phyloP scores from a whole-genome alignment of 2,888 invertebrate species.

The Drosophila kanekoi region DNA sequence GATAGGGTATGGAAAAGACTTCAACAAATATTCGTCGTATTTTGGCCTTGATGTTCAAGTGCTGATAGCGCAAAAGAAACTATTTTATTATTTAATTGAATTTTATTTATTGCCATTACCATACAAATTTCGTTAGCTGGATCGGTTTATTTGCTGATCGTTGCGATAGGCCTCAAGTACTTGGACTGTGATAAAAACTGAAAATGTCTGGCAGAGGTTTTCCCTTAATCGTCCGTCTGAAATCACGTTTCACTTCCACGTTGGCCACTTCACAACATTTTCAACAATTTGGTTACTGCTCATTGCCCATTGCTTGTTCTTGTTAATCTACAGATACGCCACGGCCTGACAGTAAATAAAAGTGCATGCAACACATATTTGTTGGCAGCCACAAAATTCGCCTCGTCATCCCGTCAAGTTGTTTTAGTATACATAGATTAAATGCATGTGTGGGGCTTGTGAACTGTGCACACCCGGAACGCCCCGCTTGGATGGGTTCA shows the following conservation, averaged over 20 bases:
- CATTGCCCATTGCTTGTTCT: no score
- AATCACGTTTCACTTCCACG: conserved; percentile 33
- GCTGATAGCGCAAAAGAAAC: conserved; percentile 51
- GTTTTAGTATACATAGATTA: background rate
- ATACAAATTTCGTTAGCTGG: conserved; percentile 43
- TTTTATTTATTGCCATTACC: conserved; percentile 64
- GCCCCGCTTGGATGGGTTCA: no score
- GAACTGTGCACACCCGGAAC: no score
- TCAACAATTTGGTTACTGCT: background rate
- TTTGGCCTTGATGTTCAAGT: conserved; percentile 29
- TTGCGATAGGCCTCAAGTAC: conserved; percentile 35
- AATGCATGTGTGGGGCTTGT: no score
- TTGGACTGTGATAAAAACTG: conserved; percentile 16
- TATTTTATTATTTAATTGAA: conserved; percentile 56
- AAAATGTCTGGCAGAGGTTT: conserved; percentile 7
- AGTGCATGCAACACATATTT: background rate
- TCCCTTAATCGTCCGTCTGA: conserved; percentile 10
- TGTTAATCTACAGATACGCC: conserved; percentile 11
- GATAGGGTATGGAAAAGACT: background rate
- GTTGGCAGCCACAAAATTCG: background rate
- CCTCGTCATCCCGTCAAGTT: background rate
- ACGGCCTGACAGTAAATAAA: no score
- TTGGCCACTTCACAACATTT: conserved; percentile 9
- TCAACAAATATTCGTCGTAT: background rate
- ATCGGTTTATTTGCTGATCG: conserved; percentile 33